A percentile compares a stretch with the other conserved stretches of the same genome.
phyloP scores from a whole-genome alignment of 1,140 invertebrate species.

The Dreissena rostriformis region DNA sequence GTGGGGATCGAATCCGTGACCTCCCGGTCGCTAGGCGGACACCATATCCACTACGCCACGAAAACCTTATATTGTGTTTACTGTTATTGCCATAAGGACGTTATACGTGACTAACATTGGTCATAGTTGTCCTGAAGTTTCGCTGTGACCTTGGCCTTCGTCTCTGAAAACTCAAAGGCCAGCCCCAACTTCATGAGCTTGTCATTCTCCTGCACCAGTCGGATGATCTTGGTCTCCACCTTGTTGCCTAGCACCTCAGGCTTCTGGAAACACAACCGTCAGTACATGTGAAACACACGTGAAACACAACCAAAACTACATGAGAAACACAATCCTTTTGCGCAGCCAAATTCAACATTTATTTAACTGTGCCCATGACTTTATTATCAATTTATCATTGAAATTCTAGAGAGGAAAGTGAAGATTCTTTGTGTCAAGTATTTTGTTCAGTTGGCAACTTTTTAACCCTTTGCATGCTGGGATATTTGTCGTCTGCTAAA shows the following conservation, averaged over 20 bases:
- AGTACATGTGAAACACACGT: background rate
- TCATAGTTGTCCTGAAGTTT: constrained; percentile 98
- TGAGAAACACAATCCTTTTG: background rate
- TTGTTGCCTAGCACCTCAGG: constrained; percentile 97
- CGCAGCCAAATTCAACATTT: background rate
- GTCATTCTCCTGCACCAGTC: constrained; percentile 95
- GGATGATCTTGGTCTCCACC: constrained; percentile 98
- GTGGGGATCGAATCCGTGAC: too few relatives aligned
- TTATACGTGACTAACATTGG: constrained; percentile 79
- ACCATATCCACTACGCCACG: too few relatives aligned
- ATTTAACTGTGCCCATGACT: background rate
- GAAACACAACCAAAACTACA: background rate
- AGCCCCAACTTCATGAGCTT: constrained; percentile 95
- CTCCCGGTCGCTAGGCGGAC: too few relatives aligned
- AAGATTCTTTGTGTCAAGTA: too few relatives aligned
- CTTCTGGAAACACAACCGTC: constrained; percentile 85
- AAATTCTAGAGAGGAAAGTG: too few relatives aligned
- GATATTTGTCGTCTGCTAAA: too few relatives aligned
- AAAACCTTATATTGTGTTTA: too few relatives aligned
- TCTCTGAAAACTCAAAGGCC: constrained; percentile 97
- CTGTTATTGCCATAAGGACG: too few relatives aligned
- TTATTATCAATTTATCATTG: too few relatives aligned
- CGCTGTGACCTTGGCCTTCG: constrained; percentile 94
- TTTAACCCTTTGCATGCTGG: too few relatives aligned
- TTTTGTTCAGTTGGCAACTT: too few relatives aligned